phyloP scores from a whole-genome alignment of 2,888 invertebrate species.

The Lutraria lutraria region DNA sequence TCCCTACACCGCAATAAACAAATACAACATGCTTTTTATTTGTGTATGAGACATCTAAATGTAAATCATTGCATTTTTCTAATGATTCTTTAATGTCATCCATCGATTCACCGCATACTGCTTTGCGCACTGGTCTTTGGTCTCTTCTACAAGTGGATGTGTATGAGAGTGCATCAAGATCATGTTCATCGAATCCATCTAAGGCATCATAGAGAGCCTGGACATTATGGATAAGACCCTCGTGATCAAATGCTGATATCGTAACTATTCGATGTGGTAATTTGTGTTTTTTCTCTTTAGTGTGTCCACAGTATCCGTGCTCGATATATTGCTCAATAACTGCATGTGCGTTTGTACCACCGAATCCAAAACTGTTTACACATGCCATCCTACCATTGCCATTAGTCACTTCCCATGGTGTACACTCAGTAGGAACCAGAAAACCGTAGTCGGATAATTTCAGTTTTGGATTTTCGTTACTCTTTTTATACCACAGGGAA shows the following conservation, averaged over 20 bases:
- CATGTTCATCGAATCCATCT: background rate
- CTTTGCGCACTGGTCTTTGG: conserved; percentile 29
- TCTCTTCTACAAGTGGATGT: conserved; percentile 52
- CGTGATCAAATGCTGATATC: conserved; percentile 37
- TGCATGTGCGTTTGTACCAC: conserved; percentile 74
- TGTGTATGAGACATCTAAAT: background rate
- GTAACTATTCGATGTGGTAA: conserved; percentile 26
- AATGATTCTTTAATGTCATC: background rate
- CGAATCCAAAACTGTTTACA: conserved; percentile 75
- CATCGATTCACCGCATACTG: background rate
- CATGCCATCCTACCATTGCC: conserved; percentile 43
- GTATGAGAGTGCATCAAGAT: conserved; percentile 33
- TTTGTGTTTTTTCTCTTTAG: background rate
- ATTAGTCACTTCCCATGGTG: conserved; percentile 47
- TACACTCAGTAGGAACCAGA: conserved; percentile 59
- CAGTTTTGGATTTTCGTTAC: conserved; percentile 65
- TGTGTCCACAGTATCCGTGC: background rate
- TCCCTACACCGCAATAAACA: conserved; percentile 75
- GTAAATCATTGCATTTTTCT: background rate
- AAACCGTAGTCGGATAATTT: conserved; percentile 60
- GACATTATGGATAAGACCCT: conserved; percentile 15
- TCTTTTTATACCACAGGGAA: conserved; percentile 67
- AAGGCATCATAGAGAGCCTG: background rate
- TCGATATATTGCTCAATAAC: conserved; percentile 47
- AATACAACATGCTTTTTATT: conserved; percentile 35